These are phyloP conservation scores for Ditula angustiorana DNA, from an alignment of 2,888 invertebrate genomes.

Conservation along the genomic window DNA sequence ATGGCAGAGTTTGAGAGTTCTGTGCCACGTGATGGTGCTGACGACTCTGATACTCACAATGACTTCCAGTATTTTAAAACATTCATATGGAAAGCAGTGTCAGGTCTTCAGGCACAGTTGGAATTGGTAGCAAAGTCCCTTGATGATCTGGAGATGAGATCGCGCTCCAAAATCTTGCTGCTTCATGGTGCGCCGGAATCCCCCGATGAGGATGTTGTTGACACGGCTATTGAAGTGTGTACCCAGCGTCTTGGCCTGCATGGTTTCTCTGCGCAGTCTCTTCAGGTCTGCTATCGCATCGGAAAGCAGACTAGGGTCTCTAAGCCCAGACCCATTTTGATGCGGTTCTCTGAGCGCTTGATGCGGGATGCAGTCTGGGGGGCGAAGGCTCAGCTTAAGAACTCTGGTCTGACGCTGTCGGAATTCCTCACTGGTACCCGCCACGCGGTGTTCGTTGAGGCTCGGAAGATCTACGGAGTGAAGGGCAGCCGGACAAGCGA, in stretches of 20 bases:
- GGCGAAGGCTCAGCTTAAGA: constrained; percentile 21
- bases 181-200: neutral
- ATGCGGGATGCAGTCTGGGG: constrained; percentile 23
- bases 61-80: neutral
- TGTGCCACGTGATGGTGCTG: no score
- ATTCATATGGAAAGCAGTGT: neutral
- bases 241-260: neutral
- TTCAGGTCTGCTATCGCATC: neutral
- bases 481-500: constrained; percentile 37
- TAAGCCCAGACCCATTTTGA: neutral
- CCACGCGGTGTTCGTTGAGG: constrained; percentile 28
- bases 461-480: constrained; percentile 28
- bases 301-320: neutral
- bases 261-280: neutral
- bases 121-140: neutral
- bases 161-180: neutral
- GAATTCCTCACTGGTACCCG: constrained; percentile 34
- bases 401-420: constrained; percentile 28
- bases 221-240: neutral
- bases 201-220: neutral
- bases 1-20: no score
- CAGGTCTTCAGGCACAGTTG: neutral
- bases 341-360: constrained; percentile 6
- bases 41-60: no score
- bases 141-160: neutral